Evolutionary conservation across 2,888 invertebrate genomes (phyloP), one percentile per base, ranked within the genome.

Genomic region (Latrodectus hesperus): DNA sequence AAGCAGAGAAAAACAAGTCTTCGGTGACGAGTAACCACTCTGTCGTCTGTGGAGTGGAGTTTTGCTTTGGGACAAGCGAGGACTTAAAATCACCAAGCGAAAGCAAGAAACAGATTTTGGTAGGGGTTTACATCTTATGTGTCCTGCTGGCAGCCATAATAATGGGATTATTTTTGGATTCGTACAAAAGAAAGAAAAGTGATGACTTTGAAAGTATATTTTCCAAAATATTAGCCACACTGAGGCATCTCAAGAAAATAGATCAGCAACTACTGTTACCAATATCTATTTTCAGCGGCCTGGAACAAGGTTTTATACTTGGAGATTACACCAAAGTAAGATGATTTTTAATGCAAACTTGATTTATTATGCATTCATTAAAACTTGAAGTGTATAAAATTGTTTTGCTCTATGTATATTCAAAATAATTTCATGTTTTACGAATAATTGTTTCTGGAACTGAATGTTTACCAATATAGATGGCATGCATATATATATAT

Each of bases 301-400:
- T 99, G 95, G 98, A 99, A 92, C 99, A 99, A 92, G 99, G 98
- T 0, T 99, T 98, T 93, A 96, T 98, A 90, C 96, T 97, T 38
- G 98, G 98, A 2, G 92, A 93, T 73, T 94, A 91, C 90, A 93
- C 93, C 0, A 92, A 92, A 90, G 93, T 93, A 90, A 26, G 60
- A 10, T 51, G 6, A 9, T 68, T 22, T 17, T 68, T 38, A 38
- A 60, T 60, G 60, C 60, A 9, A 60, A 14, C n/a, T 60, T 60
- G 60, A 60, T 6, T 38, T 38, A 38, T 38, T 38, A 38, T 38
- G 38, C 38, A 38, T 38, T 38, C 6, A 38, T 38, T 38, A 38
- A 38, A 38, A 6, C 6, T 4, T 38, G 38, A 38, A 38, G 6
- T 38, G 4, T 38, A 38, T 38, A 38, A 38, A 38, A 38, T 38